phyloP scores from a whole-genome alignment of 2,888 invertebrate genomes.

The Drosophila rellima region DNA sequence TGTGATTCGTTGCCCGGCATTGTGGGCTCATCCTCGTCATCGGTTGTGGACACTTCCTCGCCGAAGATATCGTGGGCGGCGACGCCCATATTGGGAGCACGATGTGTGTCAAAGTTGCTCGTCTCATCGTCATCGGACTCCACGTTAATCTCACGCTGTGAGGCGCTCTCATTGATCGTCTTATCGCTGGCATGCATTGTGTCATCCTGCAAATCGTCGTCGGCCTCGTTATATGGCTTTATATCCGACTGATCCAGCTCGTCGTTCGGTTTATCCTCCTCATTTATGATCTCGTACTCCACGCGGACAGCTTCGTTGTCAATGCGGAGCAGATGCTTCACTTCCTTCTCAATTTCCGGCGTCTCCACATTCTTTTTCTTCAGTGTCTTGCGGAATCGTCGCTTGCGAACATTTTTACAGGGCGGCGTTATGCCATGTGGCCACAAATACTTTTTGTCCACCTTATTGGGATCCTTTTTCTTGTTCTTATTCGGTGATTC shows the following conservation, averaged over 20 bases:
- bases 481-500: conserved; percentile 92
- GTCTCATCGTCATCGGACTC: conserved; percentile 84
- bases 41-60: conserved; percentile 95
- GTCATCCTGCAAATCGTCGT: conserved; percentile 82
- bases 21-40: conserved; percentile 91
- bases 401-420: conserved; percentile 96
- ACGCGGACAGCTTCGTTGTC: conserved; percentile 97
- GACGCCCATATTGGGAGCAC: conserved; percentile 84
- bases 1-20: conserved; percentile 82
- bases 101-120: conserved; percentile 63
- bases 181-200: conserved; percentile 73
- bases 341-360: conserved; percentile 99
- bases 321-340: conserved; percentile 94
- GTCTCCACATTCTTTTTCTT: conserved; percentile 99
- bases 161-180: conserved; percentile 67
- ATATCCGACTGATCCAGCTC: conserved; percentile 67
- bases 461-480: conserved; percentile 92
- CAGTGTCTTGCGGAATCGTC: conserved; percentile 96
- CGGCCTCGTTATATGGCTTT: conserved; percentile 79
- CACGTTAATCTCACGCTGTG: conserved; percentile 83
- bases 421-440: conserved; percentile 99
- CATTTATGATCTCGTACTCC: conserved; percentile 95
- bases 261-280: conserved; percentile 89
- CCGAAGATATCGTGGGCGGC: conserved; percentile 96
- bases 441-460: conserved; percentile 96